Evolutionary conservation across 2,113 vertebrate genomes (phyloP).

Genomic region (Hippoglossus stenolepis): DNA sequence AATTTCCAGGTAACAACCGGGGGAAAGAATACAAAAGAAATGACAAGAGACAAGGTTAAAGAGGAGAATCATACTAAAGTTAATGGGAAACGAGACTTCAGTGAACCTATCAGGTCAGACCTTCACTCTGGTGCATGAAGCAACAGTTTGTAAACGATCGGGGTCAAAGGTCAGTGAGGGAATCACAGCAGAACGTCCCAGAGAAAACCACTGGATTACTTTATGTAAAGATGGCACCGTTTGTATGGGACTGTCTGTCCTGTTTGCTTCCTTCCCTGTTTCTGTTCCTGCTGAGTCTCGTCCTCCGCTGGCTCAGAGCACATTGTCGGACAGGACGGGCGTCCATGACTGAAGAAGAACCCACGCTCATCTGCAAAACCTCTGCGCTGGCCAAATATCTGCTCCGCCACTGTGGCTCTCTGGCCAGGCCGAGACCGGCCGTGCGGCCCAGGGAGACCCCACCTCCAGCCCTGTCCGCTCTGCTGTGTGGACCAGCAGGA

Average conservation of each 20-base stretch:
- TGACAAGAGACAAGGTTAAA: too few relatives aligned
- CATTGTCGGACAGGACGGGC: too few relatives aligned
- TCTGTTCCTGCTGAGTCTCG: constrained; percentile 50
- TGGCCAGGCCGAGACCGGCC: constrained; percentile 53
- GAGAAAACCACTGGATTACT: background rate
- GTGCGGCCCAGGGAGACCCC: constrained; percentile 73
- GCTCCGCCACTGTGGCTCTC: constrained; percentile 71
- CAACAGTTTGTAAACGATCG: background rate
- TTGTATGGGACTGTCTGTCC: constrained; percentile 52
- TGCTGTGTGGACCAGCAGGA: constrained; percentile 60
- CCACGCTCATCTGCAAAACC: constrained; percentile 82
- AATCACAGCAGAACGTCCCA: background rate
- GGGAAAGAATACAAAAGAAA: too few relatives aligned
- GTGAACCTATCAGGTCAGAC: background rate
- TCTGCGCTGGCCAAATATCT: constrained; percentile 84
- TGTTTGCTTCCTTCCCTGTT: constrained; percentile 63
- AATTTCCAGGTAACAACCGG: too few relatives aligned
- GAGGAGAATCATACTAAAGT: too few relatives aligned
- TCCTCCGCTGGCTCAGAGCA: constrained; percentile 27
- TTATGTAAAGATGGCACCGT: constrained; percentile 32
- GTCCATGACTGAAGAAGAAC: constrained; percentile 1
- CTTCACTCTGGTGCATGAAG: background rate
- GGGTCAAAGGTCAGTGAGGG: background rate
- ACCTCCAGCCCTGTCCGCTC: constrained; percentile 82
- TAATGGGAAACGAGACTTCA: background rate